Evolutionary conservation across 2,113 vertebrate genomes (phyloP).

Genomic region (Arizona elegans): DNA sequence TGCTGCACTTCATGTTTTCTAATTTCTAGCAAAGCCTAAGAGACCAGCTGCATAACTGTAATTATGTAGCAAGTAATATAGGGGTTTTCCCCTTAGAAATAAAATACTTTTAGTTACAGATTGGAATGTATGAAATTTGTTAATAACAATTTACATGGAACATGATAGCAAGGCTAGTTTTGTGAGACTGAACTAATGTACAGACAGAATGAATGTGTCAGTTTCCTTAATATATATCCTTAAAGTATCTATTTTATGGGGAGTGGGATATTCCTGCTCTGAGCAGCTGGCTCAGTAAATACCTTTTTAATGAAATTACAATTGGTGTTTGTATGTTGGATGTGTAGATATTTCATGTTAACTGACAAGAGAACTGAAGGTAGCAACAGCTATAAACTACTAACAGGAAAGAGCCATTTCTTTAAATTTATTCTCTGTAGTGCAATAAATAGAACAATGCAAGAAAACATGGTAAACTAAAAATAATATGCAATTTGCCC

Average conservation of each 20-base stretch:
- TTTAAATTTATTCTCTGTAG: constrained; percentile 23
- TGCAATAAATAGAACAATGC: constrained; percentile 27
- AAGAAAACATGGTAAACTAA: constrained; percentile 26
- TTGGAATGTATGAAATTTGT: constrained; percentile 70
- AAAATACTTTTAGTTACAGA: constrained; percentile 73
- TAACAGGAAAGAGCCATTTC: constrained; percentile 34
- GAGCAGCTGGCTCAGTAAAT: constrained; percentile 74
- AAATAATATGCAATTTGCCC: constrained; percentile 17
- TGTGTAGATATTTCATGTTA: constrained; percentile 55
- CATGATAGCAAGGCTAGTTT: constrained; percentile 62
- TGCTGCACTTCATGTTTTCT: constrained; percentile 64
- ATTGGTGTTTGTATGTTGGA: constrained; percentile 54
- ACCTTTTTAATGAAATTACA: constrained; percentile 76
- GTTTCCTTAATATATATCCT: constrained; percentile 56
- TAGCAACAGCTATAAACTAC: constrained; percentile 35
- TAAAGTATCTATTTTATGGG: constrained; percentile 36
- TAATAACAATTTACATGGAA: constrained; percentile 69
- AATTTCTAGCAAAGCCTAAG: constrained; percentile 61
- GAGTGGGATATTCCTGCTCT: constrained; percentile 26
- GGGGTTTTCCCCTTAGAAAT: constrained; percentile 57
- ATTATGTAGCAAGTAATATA: constrained; percentile 72
- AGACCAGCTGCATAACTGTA: constrained; percentile 73
- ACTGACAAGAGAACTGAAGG: constrained; percentile 55
- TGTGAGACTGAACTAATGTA: constrained; percentile 57
- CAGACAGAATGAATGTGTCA: constrained; percentile 38